A percentile compares a stretch with the other conserved stretches of the same genome.
phyloP scores from a whole-genome alignment of 2,797 vertebrate genomes.

The Cyprinella venusta region DNA sequence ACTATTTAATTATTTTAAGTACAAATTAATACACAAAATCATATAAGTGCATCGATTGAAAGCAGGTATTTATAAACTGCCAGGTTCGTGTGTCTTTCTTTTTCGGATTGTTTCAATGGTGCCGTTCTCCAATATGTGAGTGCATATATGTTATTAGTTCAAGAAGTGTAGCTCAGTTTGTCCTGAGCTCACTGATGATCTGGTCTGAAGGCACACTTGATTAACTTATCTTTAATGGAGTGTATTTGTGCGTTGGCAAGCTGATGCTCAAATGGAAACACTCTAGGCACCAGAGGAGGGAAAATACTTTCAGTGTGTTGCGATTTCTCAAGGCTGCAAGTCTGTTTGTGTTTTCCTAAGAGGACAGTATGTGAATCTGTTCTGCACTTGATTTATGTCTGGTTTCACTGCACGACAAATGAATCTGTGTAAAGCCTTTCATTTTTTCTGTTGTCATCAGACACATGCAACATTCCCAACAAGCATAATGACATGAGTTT shows the following conservation, averaged over 20 bases:
- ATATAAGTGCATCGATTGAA: background rate
- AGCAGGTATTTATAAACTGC: background rate
- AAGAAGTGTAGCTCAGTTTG: slow-evolving; percentile 54
- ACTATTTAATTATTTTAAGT: background rate
- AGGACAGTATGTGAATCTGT: slow-evolving; percentile 44
- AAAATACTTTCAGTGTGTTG: slow-evolving; percentile 73
- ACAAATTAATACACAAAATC: background rate
- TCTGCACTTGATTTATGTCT: slow-evolving; percentile 44
- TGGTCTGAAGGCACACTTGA: slow-evolving; percentile 56
- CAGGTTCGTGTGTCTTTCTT: background rate
- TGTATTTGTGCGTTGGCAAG: slow-evolving; percentile 57
- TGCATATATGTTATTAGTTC: slow-evolving; percentile 41
- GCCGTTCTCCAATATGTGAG: background rate
- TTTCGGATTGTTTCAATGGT: background rate
- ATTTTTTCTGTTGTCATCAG: background rate
- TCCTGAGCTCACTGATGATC: slow-evolving; percentile 38
- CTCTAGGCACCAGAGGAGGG: slow-evolving; percentile 59
- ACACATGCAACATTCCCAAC: background rate
- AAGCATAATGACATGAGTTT: background rate
- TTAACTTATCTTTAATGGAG: slow-evolving; percentile 68
- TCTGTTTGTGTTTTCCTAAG: slow-evolving; percentile 43
- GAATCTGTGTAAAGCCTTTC: background rate
- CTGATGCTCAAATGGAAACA: slow-evolving; percentile 70
- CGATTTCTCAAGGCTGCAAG: slow-evolving; percentile 61
- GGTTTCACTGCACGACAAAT: slow-evolving; percentile 18